These are phyloP conservation scores for Formica exsecta DNA, from an alignment of 1,140 invertebrate species.

Conservation along the genomic window DNA sequence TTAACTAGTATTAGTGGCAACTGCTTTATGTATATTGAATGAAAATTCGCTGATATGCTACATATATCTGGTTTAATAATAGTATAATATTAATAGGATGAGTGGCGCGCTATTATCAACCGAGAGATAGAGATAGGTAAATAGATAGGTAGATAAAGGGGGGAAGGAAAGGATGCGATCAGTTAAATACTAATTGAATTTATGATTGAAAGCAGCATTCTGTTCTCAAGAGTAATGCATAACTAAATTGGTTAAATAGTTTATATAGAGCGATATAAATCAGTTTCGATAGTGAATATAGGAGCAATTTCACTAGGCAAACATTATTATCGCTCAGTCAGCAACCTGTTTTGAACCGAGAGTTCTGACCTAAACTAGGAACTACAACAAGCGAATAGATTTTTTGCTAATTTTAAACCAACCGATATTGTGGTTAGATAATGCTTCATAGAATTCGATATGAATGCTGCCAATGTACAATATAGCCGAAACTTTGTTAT, in stretches of 20 bases:
- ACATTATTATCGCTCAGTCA: constrained; percentile 51
- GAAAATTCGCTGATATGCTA: constrained; percentile 26
- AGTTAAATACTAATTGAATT: constrained; percentile 61
- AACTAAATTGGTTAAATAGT: constrained; percentile 38
- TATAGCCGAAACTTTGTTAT: constrained; percentile 32
- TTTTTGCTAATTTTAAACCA: constrained; percentile 44
- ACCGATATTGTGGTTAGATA: constrained; percentile 47
- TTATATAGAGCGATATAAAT: constrained; percentile 26
- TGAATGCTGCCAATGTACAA: constrained; percentile 2
- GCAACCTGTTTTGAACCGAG: constrained; percentile 13
- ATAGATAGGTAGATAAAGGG: not conserved
- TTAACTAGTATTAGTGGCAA: constrained; percentile 11
- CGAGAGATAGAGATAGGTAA: not conserved
- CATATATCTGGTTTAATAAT: constrained; percentile 32
- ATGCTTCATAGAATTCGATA: constrained; percentile 40
- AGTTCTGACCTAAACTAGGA: constrained; percentile 30
- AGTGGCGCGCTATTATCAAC: constrained; percentile 15
- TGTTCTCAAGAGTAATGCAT: constrained; percentile 42
- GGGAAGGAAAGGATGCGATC: not conserved
- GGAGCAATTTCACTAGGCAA: constrained; percentile 27
- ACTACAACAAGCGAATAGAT: constrained; percentile 47
- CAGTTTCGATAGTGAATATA: constrained; percentile 28
- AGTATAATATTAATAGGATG: constrained; percentile 48
- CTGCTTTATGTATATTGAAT: constrained; percentile 44
- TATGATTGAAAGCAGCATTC: constrained; percentile 36